Base-by-base conservation (phyloP, 1,140 invertebrate genomes). In the Kradibia gibbosae region DNA sequence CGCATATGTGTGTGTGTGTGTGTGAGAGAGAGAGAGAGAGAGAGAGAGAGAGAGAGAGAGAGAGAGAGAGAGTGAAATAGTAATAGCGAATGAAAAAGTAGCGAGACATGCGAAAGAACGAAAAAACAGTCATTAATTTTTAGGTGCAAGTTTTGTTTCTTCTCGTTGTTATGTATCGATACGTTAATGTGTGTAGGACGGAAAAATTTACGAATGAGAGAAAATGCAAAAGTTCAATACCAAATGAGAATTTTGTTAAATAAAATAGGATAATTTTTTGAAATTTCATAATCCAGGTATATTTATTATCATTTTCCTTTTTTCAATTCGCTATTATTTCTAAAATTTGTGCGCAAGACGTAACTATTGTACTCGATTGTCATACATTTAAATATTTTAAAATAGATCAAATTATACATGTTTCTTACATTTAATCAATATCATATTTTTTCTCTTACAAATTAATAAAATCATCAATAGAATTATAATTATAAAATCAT, bases 101-200 rank as follows among this genome's bases (percentile, higher is more conserved):
- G 25, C 11, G 36, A 70, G 42, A 34, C 48, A 42, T n/a, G 53
- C n/a, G 36, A 72, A 67, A 72, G 50, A 72, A 73, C 7, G 70
- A 55, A 72, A 80, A 73, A 45, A 80, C 22, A 80, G 57, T 81
- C 73, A 81, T 81, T 75, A 81, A 81, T 48, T 70, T 81, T 67
- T 75, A 81, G 57, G 73, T 75, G 71, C 79, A 75, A 75, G 62
- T 55, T 67, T 81, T 81, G 34, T 74, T 80, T 71, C 34, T 78
- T 45, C 76, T 80, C 71, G 71, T 28, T 65, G 36, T 80, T 80
- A 42, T 79, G 65, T 76, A 57, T 76, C 36, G 34, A 62, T 76
- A 62, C 4, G 36, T 79, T 79, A 57, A 57, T 31, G 36, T 60
- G 36, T 57, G 53, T 53, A 65, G 71, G 57, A 20, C 25, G 22